Evolutionary conservation across 2,888 invertebrate species (phyloP), one percentile per base, ranked within the genome.

Genomic region (Drosophila robusta): DNA sequence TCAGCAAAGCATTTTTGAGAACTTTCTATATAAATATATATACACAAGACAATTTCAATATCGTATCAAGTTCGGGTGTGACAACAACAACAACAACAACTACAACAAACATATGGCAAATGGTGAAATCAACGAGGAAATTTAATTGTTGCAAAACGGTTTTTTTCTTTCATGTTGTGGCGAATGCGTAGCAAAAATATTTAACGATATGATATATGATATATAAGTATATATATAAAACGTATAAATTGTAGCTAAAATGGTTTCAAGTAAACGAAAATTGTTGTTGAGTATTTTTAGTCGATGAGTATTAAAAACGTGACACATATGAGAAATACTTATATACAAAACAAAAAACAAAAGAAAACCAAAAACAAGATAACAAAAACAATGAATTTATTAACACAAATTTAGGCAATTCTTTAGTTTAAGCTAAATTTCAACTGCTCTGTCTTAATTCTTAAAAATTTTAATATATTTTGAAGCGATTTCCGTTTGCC

Each of bases 241-340:
- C 54, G 69, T 78, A 84, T 78, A 77, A 81, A 78, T 74, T 73
- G 82, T 77, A 89, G 75, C 75, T 86, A 82, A 90, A 91, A 92
- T 91, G 92, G 92, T 92, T 92, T 92, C 92, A 92, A 88, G 89
- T 88, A 90, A 89, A 87, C 77, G 78, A 91, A 90, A 91, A 49
- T 44, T 55, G 42, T 91, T 92, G 92, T 92, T 92, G 90, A 91
- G 85, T 92, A 92, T 91, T 92, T 92, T 91, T 91, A 90, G 86
- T 89, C 75, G 70, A 55, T 69, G 34, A 34, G 34, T 34, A 34
- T 34, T 34, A 34, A 34, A 34, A 32, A 11, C 32, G 32, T 4
- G 32, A 67, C 11, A 49, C 47, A 66, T 26, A 26, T 29, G 29
- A 29, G 29, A 29, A 29, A 29, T 29, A 9, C 29, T 39, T 47